phyloP scores from a whole-genome alignment of 2,113 vertebrate genomes.

The Malaclemys terrapin region DNA sequence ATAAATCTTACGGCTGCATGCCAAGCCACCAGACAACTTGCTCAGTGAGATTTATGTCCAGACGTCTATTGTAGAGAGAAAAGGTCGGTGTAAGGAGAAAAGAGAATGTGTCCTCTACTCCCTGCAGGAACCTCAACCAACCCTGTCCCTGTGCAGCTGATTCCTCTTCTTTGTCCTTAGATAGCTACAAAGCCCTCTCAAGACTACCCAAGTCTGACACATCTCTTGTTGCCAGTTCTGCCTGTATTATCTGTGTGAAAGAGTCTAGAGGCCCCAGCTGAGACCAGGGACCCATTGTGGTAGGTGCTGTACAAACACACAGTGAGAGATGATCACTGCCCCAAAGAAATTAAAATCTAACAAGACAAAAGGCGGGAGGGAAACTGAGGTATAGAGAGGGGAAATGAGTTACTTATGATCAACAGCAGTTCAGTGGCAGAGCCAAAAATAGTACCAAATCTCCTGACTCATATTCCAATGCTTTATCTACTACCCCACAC shows the following conservation, averaged over 20 bases:
- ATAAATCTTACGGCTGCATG: not conserved
- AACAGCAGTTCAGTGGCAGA: not conserved
- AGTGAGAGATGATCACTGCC: not conserved
- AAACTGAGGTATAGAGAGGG: not conserved
- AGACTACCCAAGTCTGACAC: not conserved
- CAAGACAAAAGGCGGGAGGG: not conserved
- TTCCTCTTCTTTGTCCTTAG: not conserved
- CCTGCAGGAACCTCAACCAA: not conserved
- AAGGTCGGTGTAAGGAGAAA: not conserved
- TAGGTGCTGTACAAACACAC: not conserved
- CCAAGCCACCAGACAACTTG: slow-evolving; percentile 47
- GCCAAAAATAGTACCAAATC: not conserved
- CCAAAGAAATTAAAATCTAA: not conserved
- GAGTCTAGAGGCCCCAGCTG: not conserved
- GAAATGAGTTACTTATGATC: not conserved
- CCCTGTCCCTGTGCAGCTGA: not conserved
- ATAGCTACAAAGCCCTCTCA: not conserved
- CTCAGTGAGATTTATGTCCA: slow-evolving; percentile 41
- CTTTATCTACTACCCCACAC: not conserved
- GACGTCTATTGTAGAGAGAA: slow-evolving; percentile 24
- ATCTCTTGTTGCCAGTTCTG: not conserved
- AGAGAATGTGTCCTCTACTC: not conserved
- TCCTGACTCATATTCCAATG: not conserved
- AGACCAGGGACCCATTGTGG: not conserved
- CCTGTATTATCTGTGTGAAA: not conserved